These are phyloP conservation scores for Aplysina aerophoba DNA, from an alignment of 37 sponge, comb jelly and placozoan genomes.

Conservation along the genomic window DNA sequence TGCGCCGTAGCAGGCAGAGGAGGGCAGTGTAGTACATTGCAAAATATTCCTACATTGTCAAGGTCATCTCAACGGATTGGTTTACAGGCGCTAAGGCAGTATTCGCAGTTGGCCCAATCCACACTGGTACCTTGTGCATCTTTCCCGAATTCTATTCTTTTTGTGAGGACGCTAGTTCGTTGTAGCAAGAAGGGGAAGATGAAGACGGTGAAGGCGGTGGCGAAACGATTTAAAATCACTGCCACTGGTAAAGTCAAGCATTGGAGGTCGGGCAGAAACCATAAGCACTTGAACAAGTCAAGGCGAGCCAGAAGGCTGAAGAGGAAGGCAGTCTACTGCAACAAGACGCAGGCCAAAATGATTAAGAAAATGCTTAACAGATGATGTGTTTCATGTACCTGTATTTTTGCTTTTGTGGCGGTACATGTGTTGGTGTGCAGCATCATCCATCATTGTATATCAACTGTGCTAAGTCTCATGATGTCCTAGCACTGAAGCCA, in stretches of 20 bases:
- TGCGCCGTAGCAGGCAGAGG: no score
- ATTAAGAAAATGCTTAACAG: slow-evolving; percentile 82
- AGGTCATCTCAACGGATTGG: no score
- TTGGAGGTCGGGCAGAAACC: slow-evolving; percentile 76
- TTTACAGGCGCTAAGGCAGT: no score
- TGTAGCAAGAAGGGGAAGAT: slow-evolving; percentile 76
- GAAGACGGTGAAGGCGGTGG: slow-evolving; percentile 87
- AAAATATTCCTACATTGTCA: no score
- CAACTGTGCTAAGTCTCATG: no score
- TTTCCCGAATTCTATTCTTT: neutral
- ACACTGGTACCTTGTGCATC: no score
- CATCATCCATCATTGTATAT: no score
- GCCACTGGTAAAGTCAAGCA: slow-evolving; percentile 84
- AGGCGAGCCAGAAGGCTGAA: slow-evolving; percentile 39
- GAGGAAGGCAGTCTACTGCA: slow-evolving; percentile 62
- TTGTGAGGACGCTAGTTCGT: slow-evolving; percentile 49
- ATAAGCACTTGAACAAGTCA: slow-evolving; percentile 69
- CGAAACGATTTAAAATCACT: slow-evolving; percentile 74
- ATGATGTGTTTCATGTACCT: neutral
- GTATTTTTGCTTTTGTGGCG: neutral
- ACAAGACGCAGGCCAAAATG: slow-evolving; percentile 68
- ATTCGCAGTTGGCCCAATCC: no score
- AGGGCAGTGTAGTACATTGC: no score
- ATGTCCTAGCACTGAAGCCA: no score
- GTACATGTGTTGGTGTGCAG: no score